Evolutionary conservation across 1,140 invertebrate species (phyloP).

Genomic region (Microplitis demolitor): DNA sequence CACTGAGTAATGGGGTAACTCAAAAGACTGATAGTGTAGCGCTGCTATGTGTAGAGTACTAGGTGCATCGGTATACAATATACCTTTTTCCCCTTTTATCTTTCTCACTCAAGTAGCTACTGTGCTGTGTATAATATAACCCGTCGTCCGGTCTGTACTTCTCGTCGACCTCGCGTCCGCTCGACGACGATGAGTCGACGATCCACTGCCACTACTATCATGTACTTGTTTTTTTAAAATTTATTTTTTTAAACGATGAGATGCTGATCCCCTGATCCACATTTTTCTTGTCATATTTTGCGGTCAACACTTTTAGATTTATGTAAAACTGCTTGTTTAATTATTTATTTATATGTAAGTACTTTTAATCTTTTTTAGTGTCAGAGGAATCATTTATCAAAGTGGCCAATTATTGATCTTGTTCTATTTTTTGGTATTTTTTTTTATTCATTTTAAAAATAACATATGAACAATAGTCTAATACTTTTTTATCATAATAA

Average conservation of each 20-base stretch:
- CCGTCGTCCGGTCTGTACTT: not conserved
- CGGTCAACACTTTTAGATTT: too few relatives aligned
- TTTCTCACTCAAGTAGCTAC: not conserved
- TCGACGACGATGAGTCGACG: not conserved
- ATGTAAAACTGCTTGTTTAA: too few relatives aligned
- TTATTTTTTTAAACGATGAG: not conserved
- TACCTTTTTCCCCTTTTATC: not conserved
- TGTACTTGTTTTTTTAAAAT: not conserved
- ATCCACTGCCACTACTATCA: not conserved
- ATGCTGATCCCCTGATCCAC: constrained; percentile 1
- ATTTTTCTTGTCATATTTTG: not conserved
- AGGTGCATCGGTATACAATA: not conserved
- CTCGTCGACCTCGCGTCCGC: not conserved
- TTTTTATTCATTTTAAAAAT: too few relatives aligned
- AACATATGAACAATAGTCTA: too few relatives aligned
- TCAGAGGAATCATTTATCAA: too few relatives aligned
- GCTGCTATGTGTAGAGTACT: not conserved
- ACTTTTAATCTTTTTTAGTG: too few relatives aligned
- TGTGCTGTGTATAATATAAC: not conserved
- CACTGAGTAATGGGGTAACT: too few relatives aligned
- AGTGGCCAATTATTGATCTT: too few relatives aligned
- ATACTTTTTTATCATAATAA: too few relatives aligned
- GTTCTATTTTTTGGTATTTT: too few relatives aligned
- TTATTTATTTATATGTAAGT: too few relatives aligned
- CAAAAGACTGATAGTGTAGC: not conserved